Percentiles rank a stretch among this genome's conserved stretches.
Conservation (phyloP, 2,888 invertebrate genomes). For the Syrphus vitripennis region DNA sequence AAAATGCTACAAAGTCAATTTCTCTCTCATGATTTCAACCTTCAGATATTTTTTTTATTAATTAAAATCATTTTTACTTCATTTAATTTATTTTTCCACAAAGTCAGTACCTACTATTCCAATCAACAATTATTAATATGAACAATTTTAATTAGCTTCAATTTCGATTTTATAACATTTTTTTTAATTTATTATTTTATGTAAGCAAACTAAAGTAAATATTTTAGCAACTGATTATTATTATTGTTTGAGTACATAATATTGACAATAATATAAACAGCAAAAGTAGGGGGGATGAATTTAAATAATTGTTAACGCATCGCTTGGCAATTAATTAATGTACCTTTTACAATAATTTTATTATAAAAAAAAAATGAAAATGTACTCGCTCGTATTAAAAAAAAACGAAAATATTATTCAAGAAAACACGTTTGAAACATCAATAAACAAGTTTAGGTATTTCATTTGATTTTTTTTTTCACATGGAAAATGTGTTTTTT, state of each 20-base stretch:
- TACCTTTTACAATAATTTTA: not conserved
- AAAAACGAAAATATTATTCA: not conserved
- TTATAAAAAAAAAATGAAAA: not conserved
- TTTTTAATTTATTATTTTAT: not conserved
- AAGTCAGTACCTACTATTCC: not conserved
- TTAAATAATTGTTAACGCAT: not conserved
- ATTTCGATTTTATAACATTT: not conserved
- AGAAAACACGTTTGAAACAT: not conserved
- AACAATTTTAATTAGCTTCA: not conserved
- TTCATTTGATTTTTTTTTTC: not conserved
- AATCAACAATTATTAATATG: not conserved
- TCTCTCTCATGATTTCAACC: too few relatives aligned
- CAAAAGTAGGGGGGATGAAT: not conserved
- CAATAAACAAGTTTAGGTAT: not conserved
- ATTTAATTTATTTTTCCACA: too few relatives aligned
- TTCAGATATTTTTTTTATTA: too few relatives aligned
- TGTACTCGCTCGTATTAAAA: not conserved
- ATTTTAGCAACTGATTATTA: not conserved
- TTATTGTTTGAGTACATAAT: not conserved
- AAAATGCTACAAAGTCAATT: too few relatives aligned
- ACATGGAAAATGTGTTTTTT: not conserved
- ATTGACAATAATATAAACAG: not conserved
- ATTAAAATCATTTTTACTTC: too few relatives aligned
- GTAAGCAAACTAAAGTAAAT: not conserved
- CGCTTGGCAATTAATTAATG: not conserved